Evolutionary conservation across 2,113 vertebrate genomes (phyloP), one percentile per base, ranked within the genome.

Genomic region (Todiramphus saurophagus): DNA sequence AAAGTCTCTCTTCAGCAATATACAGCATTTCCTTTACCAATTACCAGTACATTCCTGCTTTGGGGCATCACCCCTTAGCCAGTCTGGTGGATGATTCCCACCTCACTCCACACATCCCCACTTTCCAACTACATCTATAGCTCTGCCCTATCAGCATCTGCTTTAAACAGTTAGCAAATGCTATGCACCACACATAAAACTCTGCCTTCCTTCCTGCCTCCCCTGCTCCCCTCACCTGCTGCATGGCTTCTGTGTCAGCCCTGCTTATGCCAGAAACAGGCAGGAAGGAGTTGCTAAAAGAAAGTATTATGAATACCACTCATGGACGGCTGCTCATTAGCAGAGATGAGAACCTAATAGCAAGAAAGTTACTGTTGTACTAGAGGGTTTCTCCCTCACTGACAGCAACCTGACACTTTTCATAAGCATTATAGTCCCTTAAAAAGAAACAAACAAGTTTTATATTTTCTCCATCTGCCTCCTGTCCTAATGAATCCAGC

Each of bases 371-470:
- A 50, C 83, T 44, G 58, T 66, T 85, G 77, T 84, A 87, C 86
- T 63, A 1, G 83, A 89, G 92, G 95, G 74, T 66, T 92, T 53
- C 62, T 89, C 81, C 95, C 92, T 89, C 81, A 62, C 5, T 89
- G 94, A 84, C 91, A 91, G 84, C 92, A 90, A 93, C 80, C 92
- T 96, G 95, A 91, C 96, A 95, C 77, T 79, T 80, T 62, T 83
- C 87, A 92, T 95, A 95, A 94, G 44, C 67, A 1, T 91, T 95
- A 91, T 1, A 87, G 83, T 67, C 80, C 70, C 59, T 89, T 95
- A 92, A 89, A 95, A 94, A 92, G 89, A 93, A 96, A 95, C 70
- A 97, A 96, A 95, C 72, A 95, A 85, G 62, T 89, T 96, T 85
- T 81, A 7, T 67, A 77, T 90, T 94, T 94, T 92, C 77, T 94